Conservation (phyloP, 1,140 invertebrate species). For the Physella acuta region DNA sequence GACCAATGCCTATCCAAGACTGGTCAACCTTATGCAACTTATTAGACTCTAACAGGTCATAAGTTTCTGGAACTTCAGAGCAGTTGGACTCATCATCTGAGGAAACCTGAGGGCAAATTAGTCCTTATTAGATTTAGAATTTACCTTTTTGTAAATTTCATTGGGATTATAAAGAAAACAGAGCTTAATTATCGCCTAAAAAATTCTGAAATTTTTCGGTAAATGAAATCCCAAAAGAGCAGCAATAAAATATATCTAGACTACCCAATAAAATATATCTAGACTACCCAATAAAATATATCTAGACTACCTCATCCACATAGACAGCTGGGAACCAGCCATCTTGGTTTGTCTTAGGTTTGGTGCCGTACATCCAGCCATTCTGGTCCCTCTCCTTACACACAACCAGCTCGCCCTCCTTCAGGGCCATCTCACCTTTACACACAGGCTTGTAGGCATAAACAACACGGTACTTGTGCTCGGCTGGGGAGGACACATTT, state of each 20-base stretch:
- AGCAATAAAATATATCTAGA: too few relatives aligned
- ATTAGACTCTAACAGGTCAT: conserved; percentile 17
- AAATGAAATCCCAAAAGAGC: too few relatives aligned
- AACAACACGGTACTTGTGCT: conserved; percentile 9
- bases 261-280: too few relatives aligned
- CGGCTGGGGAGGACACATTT: too few relatives aligned
- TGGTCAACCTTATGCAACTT: conserved; percentile 11
- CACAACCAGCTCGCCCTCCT: conserved; percentile 42
- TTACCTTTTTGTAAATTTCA: too few relatives aligned
- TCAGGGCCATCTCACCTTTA: conserved; percentile 40
- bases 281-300: too few relatives aligned
- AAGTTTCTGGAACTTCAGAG: conserved; percentile 6
- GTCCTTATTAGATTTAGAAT: too few relatives aligned
- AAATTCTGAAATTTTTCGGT: too few relatives aligned
- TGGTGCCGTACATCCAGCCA: conserved; percentile 50
- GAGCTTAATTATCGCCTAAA: too few relatives aligned
- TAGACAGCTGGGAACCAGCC: conserved; percentile 39
- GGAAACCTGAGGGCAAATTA: conserved; percentile 4
- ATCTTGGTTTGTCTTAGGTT: conserved; percentile 32
- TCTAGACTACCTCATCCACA: conserved; percentile 47
- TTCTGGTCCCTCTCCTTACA: conserved; percentile 36
- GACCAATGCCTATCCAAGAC: conserved; percentile 13
- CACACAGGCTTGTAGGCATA: conserved; percentile 35
- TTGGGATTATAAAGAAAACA: too few relatives aligned
- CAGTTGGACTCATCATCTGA: conserved; percentile 5